Evolutionary conservation across 2,113 vertebrate genomes (phyloP).

Genomic region (Garra rufa): DNA sequence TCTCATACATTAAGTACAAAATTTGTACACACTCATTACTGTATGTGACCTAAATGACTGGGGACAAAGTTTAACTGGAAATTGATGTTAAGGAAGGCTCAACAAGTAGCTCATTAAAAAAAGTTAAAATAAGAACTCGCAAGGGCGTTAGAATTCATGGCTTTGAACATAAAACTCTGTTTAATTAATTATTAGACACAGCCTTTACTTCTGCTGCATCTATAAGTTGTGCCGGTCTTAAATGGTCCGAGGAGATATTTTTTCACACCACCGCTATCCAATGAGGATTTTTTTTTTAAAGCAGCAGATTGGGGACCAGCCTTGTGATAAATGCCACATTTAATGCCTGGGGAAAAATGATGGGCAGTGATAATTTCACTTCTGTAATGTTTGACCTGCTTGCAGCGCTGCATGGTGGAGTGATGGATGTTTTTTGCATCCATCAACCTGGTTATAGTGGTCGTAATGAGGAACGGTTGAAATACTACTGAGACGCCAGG

Average conservation of each 20-base stretch:
- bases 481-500: slow-evolving; percentile 59
- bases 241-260: slow-evolving; percentile 68
- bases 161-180: slow-evolving; percentile 3
- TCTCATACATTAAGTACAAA: neutral
- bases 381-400: slow-evolving; percentile 70
- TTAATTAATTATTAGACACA: slow-evolving; percentile 19
- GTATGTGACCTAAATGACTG: neutral
- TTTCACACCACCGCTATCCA: slow-evolving; percentile 70
- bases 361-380: slow-evolving; percentile 74
- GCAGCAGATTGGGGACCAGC: slow-evolving; percentile 66
- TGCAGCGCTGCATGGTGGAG: slow-evolving; percentile 58
- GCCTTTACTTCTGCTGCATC: slow-evolving; percentile 62
- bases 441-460: slow-evolving; percentile 54
- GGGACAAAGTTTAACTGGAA: neutral
- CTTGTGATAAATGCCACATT: slow-evolving; percentile 78
- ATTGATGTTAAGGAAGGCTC: neutral
- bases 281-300: slow-evolving; percentile 63
- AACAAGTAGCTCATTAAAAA: neutral
- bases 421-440: slow-evolving; percentile 67
- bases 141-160: neutral
- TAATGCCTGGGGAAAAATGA: slow-evolving; percentile 72
- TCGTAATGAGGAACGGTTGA: slow-evolving; percentile 69
- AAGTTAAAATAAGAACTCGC: neutral
- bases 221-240: slow-evolving; percentile 70
- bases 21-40: neutral